These are phyloP conservation scores for Habrosyne pyritoides DNA, from an alignment of 2,888 invertebrate species.

Conservation along the genomic window DNA sequence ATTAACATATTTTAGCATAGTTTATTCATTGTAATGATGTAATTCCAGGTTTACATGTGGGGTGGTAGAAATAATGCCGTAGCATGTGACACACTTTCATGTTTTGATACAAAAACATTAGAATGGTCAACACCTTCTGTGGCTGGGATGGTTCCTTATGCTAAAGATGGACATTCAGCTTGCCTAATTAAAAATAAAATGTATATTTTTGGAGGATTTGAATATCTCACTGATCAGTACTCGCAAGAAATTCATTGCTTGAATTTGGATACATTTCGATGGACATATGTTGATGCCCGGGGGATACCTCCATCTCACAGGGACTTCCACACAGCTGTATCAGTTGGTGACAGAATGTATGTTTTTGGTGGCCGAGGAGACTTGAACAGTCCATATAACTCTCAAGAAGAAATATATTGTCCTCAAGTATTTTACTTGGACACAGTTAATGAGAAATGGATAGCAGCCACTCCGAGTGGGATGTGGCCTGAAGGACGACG, in stretches of 20 bases:
- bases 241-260: constrained; percentile 91
- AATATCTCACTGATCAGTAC: constrained; percentile 91
- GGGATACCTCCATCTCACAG: constrained; percentile 88
- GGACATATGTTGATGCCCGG: constrained; percentile 85
- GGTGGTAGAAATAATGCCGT: constrained; percentile 94
- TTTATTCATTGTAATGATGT: constrained; percentile 3
- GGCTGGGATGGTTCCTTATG: constrained; percentile 88
- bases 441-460: constrained; percentile 88
- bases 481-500: constrained; percentile 90
- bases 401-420: constrained; percentile 89
- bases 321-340: constrained; percentile 95
- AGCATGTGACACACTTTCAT: constrained; percentile 91
- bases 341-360: constrained; percentile 91
- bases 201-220: constrained; percentile 96
- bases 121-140: constrained; percentile 87
- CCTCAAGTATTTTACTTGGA: constrained; percentile 90
- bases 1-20: constrained; percentile 1
- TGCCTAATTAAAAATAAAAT: constrained; percentile 90
- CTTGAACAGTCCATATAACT: constrained; percentile 76
- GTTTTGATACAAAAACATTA: constrained; percentile 89
- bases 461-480: constrained; percentile 83
- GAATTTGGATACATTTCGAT: constrained; percentile 88
- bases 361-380: constrained; percentile 96
- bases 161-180: constrained; percentile 96
- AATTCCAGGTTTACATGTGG: constrained; percentile 90